Percentiles rank a stretch among this genome's conserved stretches.
These are phyloP conservation scores for Cyclophora albipunctata DNA, from an alignment of 2,888 invertebrate species.

Conservation along the genomic window DNA sequence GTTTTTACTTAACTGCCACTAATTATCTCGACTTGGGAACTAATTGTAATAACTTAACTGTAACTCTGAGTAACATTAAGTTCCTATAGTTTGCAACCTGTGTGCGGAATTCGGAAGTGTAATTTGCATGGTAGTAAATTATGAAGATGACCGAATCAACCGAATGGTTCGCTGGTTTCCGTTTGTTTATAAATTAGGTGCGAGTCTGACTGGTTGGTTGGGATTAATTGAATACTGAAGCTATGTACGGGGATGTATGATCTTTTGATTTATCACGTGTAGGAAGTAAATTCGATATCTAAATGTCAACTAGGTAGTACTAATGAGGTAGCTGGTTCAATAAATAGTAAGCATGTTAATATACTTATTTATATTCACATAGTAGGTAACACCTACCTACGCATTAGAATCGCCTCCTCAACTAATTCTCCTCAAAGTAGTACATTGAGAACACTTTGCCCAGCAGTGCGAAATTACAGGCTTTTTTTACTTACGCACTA, in stretches of 20 bases:
- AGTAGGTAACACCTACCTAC: too few relatives aligned
- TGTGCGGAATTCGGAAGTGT: constrained; percentile 35
- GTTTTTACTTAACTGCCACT: too few relatives aligned
- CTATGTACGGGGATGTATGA: constrained; percentile 4
- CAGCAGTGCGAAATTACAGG: too few relatives aligned
- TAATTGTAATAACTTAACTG: too few relatives aligned
- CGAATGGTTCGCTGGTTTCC: constrained; percentile 39
- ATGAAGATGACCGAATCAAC: constrained; percentile 40
- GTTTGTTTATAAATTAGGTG: constrained; percentile 48
- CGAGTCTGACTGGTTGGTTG: constrained; percentile 29
- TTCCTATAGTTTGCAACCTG: constrained; percentile 8
- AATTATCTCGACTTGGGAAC: too few relatives aligned
- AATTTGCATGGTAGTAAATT: constrained; percentile 54
- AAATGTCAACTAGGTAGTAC: too few relatives aligned
- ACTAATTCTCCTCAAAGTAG: too few relatives aligned
- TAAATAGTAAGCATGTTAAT: not conserved
- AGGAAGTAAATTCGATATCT: not conserved
- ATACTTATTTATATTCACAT: not conserved
- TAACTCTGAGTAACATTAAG: not conserved
- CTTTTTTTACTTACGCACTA: too few relatives aligned
- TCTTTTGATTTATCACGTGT: constrained; percentile 3
- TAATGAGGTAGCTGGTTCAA: too few relatives aligned
- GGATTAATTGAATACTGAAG: constrained; percentile 20
- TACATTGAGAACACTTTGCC: too few relatives aligned
- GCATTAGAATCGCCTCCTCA: too few relatives aligned